Conservation (phyloP, 1,140 invertebrate species). For the Rhagoletis pomonella region DNA sequence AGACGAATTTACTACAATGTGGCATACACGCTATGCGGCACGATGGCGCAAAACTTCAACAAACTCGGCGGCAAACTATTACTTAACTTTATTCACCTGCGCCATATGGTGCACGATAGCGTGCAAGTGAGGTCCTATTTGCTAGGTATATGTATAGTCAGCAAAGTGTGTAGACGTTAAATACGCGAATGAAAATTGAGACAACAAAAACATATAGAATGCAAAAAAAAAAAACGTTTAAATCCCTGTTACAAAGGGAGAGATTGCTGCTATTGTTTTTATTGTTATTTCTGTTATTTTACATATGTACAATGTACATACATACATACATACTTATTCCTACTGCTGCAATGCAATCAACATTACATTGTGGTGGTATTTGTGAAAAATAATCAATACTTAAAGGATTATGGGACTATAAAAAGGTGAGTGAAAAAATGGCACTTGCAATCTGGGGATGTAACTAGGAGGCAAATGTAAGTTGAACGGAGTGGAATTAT, state of each 20-base stretch:
- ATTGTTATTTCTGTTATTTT: not conserved
- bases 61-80: conserved; percentile 15
- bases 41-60: conserved; percentile 10
- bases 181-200: conserved; percentile 1
- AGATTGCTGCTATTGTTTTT: not conserved
- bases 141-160: too few relatives aligned
- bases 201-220: not conserved
- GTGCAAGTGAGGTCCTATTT: not conserved
- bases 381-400: conserved; percentile 21
- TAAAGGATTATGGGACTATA: conserved; percentile 17
- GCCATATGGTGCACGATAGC: conserved; percentile 42
- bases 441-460: too few relatives aligned
- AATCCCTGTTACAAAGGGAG: not conserved
- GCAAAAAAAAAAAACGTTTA: not conserved
- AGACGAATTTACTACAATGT: not conserved
- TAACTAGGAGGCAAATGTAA: too few relatives aligned
- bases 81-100: conserved; percentile 29
- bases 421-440: not conserved
- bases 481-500: too few relatives aligned
- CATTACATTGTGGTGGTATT: not conserved
- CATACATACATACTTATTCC: not conserved
- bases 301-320: not conserved
- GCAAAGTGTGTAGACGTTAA: not conserved
- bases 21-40: not conserved
- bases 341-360: not conserved